Evolutionary conservation across 1,140 invertebrate species (phyloP).

Genomic region (Trialeurodes vaporariorum): DNA sequence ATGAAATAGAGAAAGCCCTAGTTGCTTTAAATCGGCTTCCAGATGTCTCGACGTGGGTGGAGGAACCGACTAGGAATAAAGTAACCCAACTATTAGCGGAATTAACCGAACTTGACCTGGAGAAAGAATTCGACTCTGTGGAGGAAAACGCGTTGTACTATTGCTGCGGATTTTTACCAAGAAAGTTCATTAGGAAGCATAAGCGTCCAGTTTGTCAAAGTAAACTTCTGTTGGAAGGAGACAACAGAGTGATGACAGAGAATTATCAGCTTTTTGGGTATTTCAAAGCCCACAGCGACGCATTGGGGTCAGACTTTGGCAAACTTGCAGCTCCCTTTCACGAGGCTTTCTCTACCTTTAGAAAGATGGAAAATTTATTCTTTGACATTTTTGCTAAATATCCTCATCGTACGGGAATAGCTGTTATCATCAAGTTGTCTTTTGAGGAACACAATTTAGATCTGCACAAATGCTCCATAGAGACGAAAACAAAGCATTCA

Average conservation of each 20-base stretch:
- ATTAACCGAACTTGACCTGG: background rate
- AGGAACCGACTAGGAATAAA: background rate
- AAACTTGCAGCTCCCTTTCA: background rate
- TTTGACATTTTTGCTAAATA: background rate
- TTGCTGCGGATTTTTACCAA: background rate
- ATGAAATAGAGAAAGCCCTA: background rate
- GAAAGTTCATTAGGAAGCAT: background rate
- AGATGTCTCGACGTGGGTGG: background rate
- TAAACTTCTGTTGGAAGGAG: background rate
- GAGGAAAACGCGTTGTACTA: background rate
- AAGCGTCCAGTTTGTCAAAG: background rate
- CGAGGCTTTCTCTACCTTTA: background rate
- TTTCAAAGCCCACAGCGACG: background rate
- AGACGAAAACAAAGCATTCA: background rate
- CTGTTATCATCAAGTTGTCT: background rate
- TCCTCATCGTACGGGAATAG: background rate
- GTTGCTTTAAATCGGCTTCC: background rate
- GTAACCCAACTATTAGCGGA: background rate
- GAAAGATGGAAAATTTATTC: background rate
- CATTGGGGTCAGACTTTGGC: background rate
- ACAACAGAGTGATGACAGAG: background rate
- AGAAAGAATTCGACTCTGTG: background rate
- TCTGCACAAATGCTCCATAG: background rate
- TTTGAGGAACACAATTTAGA: background rate
- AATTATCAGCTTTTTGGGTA: background rate